Conservation (phyloP, 2,797 vertebrate species). For the Alfaro cultratus region DNA sequence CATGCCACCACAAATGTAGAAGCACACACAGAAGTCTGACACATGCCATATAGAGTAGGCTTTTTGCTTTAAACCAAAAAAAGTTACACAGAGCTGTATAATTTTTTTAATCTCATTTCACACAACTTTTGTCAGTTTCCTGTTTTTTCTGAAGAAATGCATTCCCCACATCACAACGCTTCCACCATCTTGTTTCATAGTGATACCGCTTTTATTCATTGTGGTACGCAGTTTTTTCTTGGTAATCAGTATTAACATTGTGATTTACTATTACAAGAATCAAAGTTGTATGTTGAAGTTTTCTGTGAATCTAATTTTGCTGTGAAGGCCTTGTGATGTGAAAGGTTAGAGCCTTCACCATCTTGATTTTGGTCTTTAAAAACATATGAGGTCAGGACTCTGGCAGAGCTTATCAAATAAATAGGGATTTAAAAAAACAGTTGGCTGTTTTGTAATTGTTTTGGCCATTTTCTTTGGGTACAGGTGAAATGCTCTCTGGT, state of each 20-base stretch:
- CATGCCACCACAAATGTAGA: conserved; percentile 35
- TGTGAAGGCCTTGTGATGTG: not conserved
- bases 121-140: not conserved
- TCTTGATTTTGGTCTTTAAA: not conserved
- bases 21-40: conserved; percentile 21
- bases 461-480: not conserved
- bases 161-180: not conserved
- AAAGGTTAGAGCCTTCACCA: not conserved
- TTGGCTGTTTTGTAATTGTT: not conserved
- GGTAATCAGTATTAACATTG: not conserved
- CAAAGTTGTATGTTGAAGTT: not conserved
- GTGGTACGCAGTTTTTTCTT: not conserved
- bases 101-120: not conserved
- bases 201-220: not conserved
- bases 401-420: not conserved
- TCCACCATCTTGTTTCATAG: not conserved
- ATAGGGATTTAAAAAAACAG: not conserved
- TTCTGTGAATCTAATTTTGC: not conserved
- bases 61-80: not conserved
- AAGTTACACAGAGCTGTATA: not conserved
- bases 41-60: conserved; percentile 11
- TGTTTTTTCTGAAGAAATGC: not conserved
- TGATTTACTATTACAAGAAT: not conserved
- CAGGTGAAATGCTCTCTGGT: not conserved
- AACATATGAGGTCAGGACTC: not conserved